phyloP scores from a whole-genome alignment of 2,888 invertebrate species.

The Ichneumoninae sp. region DNA sequence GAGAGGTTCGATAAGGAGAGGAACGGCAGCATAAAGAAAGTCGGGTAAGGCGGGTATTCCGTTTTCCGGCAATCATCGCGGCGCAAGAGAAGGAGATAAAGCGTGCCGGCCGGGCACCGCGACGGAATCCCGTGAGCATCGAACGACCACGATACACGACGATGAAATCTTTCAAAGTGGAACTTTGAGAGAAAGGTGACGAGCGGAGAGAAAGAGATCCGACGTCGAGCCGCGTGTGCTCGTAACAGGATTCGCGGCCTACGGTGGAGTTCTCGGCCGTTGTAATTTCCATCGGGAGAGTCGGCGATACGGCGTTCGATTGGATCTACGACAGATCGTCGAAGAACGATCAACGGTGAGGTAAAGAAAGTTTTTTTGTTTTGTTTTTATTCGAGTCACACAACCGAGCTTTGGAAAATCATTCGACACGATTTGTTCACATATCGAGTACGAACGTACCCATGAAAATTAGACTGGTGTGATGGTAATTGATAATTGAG shows the following conservation, averaged over 20 bases:
- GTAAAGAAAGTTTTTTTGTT: slow-evolving; percentile 26
- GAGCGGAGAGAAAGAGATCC: slow-evolving; percentile 48
- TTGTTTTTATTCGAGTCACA: not conserved
- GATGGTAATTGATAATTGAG: slow-evolving; percentile 2
- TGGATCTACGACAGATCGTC: slow-evolving; percentile 23
- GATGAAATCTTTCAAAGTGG: slow-evolving; percentile 69
- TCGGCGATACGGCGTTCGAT: slow-evolving; percentile 26
- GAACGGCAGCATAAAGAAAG: slow-evolving; percentile 14
- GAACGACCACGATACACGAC: slow-evolving; percentile 52
- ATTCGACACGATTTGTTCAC: not conserved
- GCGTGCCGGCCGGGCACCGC: slow-evolving; percentile 18
- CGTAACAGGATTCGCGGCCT: slow-evolving; percentile 64
- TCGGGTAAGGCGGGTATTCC: slow-evolving; percentile 21
- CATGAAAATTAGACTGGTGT: not conserved
- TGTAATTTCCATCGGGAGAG: slow-evolving; percentile 39
- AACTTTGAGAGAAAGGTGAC: slow-evolving; percentile 73
- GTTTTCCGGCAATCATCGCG: slow-evolving; percentile 1
- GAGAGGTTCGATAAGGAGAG: slow-evolving; percentile 14
- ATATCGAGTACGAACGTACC: not conserved
- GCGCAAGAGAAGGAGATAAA: slow-evolving; percentile 53
- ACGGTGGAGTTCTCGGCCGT: slow-evolving; percentile 42
- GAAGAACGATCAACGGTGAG: slow-evolving; percentile 52
- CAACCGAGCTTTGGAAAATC: not conserved
- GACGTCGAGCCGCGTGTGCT: slow-evolving; percentile 40
- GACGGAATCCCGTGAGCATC: slow-evolving; percentile 54